Percentiles rank a stretch among this genome's conserved stretches.
phyloP scores from a whole-genome alignment of 2,888 invertebrate species.

The Erannis defoliaria region DNA sequence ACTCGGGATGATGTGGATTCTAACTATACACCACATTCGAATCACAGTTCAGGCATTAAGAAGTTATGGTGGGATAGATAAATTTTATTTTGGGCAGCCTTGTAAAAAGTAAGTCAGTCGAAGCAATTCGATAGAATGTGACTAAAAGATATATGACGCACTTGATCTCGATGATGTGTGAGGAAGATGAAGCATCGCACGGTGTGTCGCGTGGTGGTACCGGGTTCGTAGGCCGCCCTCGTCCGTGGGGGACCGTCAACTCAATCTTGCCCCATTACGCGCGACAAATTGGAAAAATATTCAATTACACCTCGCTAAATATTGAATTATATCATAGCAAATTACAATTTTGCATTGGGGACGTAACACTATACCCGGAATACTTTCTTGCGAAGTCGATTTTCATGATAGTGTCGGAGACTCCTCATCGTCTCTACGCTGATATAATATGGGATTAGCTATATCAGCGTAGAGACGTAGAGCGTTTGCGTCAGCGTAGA shows the following conservation, averaged over 20 bases:
- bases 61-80: too few species aligned
- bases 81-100: too few species aligned
- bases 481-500: too few species aligned
- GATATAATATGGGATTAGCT: too few species aligned
- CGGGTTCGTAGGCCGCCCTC: slow-evolving; percentile 45
- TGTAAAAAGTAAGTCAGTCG: background rate
- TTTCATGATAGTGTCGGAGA: slow-evolving; percentile 6
- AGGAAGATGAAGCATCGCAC: slow-evolving; percentile 50
- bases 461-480: too few species aligned
- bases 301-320: slow-evolving; percentile 85
- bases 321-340: slow-evolving; percentile 85
- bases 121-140: background rate
- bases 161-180: slow-evolving; percentile 57
- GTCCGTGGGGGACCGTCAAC: slow-evolving; percentile 78
- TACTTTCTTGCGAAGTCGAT: slow-evolving; percentile 16
- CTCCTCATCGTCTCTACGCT: background rate
- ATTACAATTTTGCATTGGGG: slow-evolving; percentile 81
- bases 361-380: slow-evolving; percentile 58
- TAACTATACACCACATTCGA: too few species aligned
- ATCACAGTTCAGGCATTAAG: too few species aligned
- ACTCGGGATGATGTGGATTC: too few species aligned
- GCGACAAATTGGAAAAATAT: slow-evolving; percentile 87
- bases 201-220: slow-evolving; percentile 35
- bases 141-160: slow-evolving; percentile 30
- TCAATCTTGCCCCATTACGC: slow-evolving; percentile 86